phyloP scores from a whole-genome alignment of 2,888 invertebrate genomes.

The Ormyrus pomaceus region DNA sequence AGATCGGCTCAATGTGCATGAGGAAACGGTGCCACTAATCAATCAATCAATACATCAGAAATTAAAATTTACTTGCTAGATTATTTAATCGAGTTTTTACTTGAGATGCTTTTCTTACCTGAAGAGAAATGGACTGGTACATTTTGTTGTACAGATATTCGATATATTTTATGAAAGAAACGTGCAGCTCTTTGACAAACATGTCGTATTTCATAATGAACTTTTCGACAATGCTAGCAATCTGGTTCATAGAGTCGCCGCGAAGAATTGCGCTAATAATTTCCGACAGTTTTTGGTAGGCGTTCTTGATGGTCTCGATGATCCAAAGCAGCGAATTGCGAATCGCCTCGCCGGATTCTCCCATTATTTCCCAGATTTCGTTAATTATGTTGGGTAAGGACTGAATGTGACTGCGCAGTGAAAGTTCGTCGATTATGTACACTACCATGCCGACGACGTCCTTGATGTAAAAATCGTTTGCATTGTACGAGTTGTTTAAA shows the following conservation, averaged over 20 bases:
- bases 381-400: slow-evolving; percentile 87
- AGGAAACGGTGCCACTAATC: slow-evolving; percentile 82
- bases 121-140: slow-evolving; percentile 80
- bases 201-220: slow-evolving; percentile 87
- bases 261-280: slow-evolving; percentile 83
- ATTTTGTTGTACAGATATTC: slow-evolving; percentile 86
- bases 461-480: slow-evolving; percentile 90
- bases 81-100: not conserved
- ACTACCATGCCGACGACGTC: slow-evolving; percentile 84
- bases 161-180: slow-evolving; percentile 82
- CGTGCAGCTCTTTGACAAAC: slow-evolving; percentile 87
- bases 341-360: slow-evolving; percentile 87
- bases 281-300: slow-evolving; percentile 84
- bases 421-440: slow-evolving; percentile 86
- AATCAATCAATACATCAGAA: no score
- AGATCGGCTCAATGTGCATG: slow-evolving; percentile 86
- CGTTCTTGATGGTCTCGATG: slow-evolving; percentile 83
- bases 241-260: slow-evolving; percentile 85
- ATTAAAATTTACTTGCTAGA: not conserved
- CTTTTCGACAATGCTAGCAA: slow-evolving; percentile 82
- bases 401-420: slow-evolving; percentile 86
- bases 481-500: slow-evolving; percentile 86
- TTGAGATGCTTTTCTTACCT: slow-evolving; percentile 67
- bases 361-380: slow-evolving; percentile 91
- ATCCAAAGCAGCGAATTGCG: slow-evolving; percentile 86